Evolutionary conservation across 2,888 invertebrate genomes (phyloP).

Genomic region (Loripinus fragilis): DNA sequence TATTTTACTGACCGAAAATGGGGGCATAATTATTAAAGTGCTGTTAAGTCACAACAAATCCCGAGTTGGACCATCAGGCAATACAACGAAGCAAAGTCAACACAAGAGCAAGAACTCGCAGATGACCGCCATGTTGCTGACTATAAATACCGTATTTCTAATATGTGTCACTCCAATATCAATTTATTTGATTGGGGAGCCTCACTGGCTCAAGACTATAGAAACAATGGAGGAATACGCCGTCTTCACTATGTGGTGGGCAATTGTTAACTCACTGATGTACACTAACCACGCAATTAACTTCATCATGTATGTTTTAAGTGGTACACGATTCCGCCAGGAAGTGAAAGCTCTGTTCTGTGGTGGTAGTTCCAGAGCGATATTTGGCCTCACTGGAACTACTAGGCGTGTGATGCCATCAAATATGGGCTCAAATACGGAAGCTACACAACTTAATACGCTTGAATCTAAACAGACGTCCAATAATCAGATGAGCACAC

Average conservation of each 20-base stretch:
- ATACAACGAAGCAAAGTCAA: neutral
- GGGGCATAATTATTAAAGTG: constrained; percentile 66
- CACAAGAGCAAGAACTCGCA: constrained; percentile 56
- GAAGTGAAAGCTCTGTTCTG: constrained; percentile 63
- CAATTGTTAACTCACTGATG: constrained; percentile 66
- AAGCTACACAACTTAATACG: neutral
- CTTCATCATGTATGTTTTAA: constrained; percentile 71
- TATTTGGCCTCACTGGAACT: constrained; percentile 24
- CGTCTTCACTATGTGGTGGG: constrained; percentile 53
- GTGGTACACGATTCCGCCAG: constrained; percentile 71
- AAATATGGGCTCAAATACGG: neutral
- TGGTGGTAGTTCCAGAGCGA: constrained; percentile 26
- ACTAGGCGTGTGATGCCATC: constrained; percentile 10
- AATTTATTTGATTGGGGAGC: constrained; percentile 63
- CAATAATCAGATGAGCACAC: neutral
- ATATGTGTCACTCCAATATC: constrained; percentile 69
- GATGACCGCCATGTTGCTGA: constrained; percentile 65
- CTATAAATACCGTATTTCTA: constrained; percentile 66
- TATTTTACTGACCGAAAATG: constrained; percentile 68
- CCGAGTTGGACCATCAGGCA: constrained; percentile 14
- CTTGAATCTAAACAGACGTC: neutral
- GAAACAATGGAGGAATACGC: constrained; percentile 35
- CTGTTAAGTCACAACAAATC: constrained; percentile 48
- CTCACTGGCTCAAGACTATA: constrained; percentile 40
- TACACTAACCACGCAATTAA: constrained; percentile 72